phyloP scores from a whole-genome alignment of 2,113 vertebrate genomes.

The Mixornis gularis region DNA sequence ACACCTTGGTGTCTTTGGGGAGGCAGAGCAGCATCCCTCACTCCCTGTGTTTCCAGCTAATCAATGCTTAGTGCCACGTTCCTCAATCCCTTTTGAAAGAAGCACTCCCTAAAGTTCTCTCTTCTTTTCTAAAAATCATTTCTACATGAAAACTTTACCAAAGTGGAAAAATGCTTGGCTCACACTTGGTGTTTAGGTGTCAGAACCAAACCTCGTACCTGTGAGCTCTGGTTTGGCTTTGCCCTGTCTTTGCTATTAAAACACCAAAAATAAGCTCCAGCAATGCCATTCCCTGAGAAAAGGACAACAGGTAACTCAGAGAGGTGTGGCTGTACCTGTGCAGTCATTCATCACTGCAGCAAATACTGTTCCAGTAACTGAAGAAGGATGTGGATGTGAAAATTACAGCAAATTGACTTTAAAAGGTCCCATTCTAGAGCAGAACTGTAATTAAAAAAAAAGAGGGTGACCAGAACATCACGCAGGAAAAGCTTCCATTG shows the following conservation, averaged over 20 bases:
- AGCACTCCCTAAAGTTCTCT: background rate
- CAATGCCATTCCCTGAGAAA: background rate
- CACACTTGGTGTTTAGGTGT: background rate
- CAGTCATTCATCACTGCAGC: background rate
- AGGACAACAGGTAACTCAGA: background rate
- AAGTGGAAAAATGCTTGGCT: background rate
- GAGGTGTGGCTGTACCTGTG: background rate
- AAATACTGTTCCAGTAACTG: background rate
- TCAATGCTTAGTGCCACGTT: background rate
- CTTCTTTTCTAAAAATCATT: background rate
- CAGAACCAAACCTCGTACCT: background rate
- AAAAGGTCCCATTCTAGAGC: background rate
- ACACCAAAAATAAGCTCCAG: background rate
- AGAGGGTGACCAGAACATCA: background rate
- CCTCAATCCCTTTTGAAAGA: background rate
- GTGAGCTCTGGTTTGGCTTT: background rate
- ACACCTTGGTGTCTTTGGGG: background rate
- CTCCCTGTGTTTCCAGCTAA: background rate
- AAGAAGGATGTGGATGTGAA: background rate
- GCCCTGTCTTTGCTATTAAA: fast-evolving
- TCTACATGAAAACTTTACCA: background rate
- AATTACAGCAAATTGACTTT: background rate
- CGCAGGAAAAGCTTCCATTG: background rate
- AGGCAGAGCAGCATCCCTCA: background rate
- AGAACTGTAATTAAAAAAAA: background rate